phyloP scores from a whole-genome alignment of 2,888 invertebrate species.

The Diadegma fenestrale region DNA sequence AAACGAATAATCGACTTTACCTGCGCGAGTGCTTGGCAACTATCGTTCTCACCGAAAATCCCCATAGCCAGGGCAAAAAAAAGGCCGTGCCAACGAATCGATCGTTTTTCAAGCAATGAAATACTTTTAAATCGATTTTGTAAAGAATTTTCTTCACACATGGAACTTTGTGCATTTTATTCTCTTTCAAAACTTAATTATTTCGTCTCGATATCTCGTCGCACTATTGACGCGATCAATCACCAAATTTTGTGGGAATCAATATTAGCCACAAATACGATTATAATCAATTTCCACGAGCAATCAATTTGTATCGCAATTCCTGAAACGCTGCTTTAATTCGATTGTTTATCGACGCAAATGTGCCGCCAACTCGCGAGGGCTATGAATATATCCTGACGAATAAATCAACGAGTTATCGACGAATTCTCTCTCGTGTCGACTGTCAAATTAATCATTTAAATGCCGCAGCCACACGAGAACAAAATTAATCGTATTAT shows the following conservation, averaged over 20 bases:
- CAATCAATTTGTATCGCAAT: background rate
- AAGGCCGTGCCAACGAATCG: background rate
- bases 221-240: background rate
- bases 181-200: background rate
- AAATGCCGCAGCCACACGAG: background rate
- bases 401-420: background rate
- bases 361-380: background rate
- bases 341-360: background rate
- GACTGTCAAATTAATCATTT: constrained; percentile 29
- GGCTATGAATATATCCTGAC: background rate
- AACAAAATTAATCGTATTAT: too few species aligned
- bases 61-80: background rate
- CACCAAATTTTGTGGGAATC: background rate
- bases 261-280: background rate
- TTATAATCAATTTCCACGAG: background rate
- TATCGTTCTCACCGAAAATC: constrained; percentile 11
- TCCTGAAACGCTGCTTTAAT: background rate
- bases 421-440: constrained; percentile 12
- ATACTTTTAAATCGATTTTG: too few species aligned
- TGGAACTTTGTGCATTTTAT: background rate
- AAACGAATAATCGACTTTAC: constrained; percentile 48
- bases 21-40: constrained; percentile 12
- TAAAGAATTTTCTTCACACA: background rate
- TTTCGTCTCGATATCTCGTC: background rate
- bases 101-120: background rate